Percentiles rank a stretch among this genome's conserved stretches.
These are phyloP conservation scores for Diarsia brunnea DNA, from an alignment of 2,888 invertebrate genomes.

Conservation along the genomic window DNA sequence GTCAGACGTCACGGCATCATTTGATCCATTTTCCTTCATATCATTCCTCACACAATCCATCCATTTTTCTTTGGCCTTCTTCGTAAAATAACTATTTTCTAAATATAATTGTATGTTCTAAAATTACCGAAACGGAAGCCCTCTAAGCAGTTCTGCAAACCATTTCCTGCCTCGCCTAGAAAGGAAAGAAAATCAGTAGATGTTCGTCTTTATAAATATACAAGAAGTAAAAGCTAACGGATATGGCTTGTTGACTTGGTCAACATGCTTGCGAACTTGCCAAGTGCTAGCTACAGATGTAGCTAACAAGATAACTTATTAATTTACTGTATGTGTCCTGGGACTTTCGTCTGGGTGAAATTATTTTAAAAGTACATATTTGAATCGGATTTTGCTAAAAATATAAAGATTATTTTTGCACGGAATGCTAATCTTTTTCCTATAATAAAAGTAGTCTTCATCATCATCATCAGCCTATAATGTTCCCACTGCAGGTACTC, in stretches of 20 bases:
- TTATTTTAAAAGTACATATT: no score
- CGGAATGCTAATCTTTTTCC: no score
- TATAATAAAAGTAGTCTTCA: no score
- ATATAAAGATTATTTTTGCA: no score
- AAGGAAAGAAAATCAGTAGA: conserved; percentile 36
- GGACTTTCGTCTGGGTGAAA: no score
- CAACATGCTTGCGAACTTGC: conserved; percentile 5
- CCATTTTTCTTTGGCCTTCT: no score
- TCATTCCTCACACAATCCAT: no score
- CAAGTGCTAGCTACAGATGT: not conserved
- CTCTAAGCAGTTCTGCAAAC: not conserved
- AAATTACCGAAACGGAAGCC: conserved; percentile 27
- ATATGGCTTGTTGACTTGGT: conserved; percentile 28
- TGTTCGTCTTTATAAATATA: conserved; percentile 46
- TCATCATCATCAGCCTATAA: no score
- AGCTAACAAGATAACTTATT: not conserved
- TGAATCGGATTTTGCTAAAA: no score
- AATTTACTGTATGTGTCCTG: no score
- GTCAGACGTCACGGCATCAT: not conserved
- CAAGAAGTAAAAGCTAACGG: conserved; percentile 50
- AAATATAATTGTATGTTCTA: not conserved
- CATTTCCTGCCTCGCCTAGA: conserved; percentile 28
- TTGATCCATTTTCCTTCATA: not conserved
- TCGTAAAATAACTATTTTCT: no score
- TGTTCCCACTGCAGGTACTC: no score